phyloP scores from a whole-genome alignment of 2,113 vertebrate genomes.

The Beaufortia kweichowensis region DNA sequence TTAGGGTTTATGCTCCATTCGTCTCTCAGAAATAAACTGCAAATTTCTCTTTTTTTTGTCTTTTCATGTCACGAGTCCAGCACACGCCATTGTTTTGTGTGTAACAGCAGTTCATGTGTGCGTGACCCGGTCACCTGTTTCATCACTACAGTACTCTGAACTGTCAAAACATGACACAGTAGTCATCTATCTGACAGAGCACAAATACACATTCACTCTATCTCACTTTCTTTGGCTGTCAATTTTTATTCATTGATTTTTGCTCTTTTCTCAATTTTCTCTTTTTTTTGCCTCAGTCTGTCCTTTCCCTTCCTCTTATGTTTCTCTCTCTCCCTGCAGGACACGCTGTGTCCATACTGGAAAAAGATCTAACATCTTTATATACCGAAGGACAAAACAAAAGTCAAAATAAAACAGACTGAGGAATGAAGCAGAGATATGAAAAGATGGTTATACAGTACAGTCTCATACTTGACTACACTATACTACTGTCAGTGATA shows the following conservation, averaged over 20 bases:
- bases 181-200: constrained; percentile 8
- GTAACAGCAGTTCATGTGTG: background rate
- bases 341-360: background rate
- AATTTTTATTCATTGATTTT: background rate
- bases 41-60: no score
- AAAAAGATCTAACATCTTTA: background rate
- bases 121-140: background rate
- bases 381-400: background rate
- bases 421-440: background rate
- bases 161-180: background rate
- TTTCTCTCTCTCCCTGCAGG: background rate
- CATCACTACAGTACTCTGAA: background rate
- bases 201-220: background rate
- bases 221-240: background rate
- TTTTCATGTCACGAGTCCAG: no score
- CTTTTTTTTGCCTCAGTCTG: background rate
- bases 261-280: background rate
- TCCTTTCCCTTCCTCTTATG: background rate
- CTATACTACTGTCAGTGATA: no score
- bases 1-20: no score
- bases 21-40: no score
- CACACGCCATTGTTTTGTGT: background rate
- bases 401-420: background rate
- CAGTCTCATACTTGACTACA: background rate
- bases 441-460: background rate